Conservation (phyloP, 2,797 vertebrate species). For the Periparus ater region DNA sequence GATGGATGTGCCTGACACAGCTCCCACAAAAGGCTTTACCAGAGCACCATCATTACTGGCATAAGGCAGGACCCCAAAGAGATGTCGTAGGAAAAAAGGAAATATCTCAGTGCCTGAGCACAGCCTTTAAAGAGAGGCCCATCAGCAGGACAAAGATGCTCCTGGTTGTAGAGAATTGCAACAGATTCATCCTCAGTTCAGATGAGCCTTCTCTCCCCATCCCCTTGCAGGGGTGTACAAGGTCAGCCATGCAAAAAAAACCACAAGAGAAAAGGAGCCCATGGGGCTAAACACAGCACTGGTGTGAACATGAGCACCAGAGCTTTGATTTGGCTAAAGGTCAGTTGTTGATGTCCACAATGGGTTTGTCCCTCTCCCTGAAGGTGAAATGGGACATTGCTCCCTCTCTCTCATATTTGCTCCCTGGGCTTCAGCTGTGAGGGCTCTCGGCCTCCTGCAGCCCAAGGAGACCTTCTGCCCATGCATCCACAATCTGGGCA, state of each 20-base stretch:
- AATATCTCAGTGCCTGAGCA: not conserved
- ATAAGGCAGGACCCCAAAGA: not conserved
- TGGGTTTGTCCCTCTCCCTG: not conserved
- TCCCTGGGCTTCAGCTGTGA: not conserved
- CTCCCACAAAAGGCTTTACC: not conserved
- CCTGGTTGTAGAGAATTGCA: not conserved
- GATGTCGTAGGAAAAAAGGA: not conserved
- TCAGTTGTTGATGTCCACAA: accelerated
- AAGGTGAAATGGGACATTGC: not conserved
- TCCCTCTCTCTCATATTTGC: not conserved
- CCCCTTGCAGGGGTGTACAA: not conserved
- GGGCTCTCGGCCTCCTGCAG: not conserved
- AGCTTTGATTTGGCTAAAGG: not conserved
- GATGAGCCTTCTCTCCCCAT: not conserved
- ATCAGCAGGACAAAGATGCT: not conserved
- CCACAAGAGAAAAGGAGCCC: not conserved
- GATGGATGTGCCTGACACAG: not conserved
- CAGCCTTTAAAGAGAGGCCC: not conserved
- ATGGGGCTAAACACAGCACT: not conserved
- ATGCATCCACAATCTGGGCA: not conserved
- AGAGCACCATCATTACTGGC: not conserved
- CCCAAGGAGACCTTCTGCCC: not conserved
- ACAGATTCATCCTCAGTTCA: not conserved
- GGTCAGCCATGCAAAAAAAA: not conserved
- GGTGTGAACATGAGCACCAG: not conserved